phyloP scores from a whole-genome alignment of 2,888 invertebrate genomes.

The Elaeidobius kamerunicus region DNA sequence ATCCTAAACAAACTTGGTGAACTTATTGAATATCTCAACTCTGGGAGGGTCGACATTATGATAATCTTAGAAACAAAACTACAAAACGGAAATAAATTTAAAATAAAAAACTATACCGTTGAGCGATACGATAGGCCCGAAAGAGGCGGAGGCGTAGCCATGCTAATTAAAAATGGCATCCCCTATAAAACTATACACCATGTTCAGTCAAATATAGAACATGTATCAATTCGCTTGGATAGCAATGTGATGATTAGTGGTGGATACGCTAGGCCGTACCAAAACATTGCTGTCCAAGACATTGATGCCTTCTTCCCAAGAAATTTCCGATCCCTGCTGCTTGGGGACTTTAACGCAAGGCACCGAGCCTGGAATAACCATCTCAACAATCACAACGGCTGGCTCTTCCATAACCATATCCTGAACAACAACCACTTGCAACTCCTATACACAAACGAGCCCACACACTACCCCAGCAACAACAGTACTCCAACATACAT shows the following conservation, averaged over 20 bases:
- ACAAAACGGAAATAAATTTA: neutral
- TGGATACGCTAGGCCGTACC: neutral
- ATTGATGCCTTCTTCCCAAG: neutral
- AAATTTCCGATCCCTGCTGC: neutral
- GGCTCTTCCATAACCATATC: neutral
- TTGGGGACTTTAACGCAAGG: conserved; percentile 6
- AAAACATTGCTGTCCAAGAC: neutral
- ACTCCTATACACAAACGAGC: neutral
- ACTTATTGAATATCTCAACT: neutral
- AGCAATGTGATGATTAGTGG: neutral
- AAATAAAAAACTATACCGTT: neutral
- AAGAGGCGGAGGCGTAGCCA: conserved; percentile 3
- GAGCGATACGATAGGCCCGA: conserved; percentile 4
- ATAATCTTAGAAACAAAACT: conserved; percentile 6
- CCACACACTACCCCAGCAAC: neutral
- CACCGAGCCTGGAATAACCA: conserved; percentile 5
- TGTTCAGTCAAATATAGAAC: neutral
- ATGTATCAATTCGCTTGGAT: neutral
- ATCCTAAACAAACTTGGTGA: conserved; percentile 5
- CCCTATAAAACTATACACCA: neutral
- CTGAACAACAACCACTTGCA: neutral
- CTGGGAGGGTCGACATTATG: neutral
- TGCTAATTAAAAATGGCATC: neutral
- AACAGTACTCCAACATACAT: neutral
- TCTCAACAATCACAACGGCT: neutral